phyloP scores from a whole-genome alignment of 2,113 vertebrate genomes.

The cat (Felis catus) region DNA sequence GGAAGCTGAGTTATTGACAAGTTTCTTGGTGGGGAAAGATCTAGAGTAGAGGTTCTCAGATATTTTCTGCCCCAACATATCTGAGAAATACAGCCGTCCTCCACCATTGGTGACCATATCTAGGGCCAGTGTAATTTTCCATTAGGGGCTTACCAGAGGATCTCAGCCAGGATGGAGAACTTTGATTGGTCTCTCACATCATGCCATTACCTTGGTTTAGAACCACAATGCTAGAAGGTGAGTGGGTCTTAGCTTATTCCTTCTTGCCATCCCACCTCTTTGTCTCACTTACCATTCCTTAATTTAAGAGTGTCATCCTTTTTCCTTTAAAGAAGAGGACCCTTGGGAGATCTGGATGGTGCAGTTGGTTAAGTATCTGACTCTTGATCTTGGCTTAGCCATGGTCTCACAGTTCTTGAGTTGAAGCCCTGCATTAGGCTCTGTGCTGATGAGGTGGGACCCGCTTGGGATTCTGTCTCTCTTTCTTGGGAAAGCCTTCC shows the following conservation, averaged over 20 bases:
- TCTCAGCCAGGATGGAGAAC: fast-evolving
- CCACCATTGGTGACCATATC: no score
- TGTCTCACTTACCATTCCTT: neutral
- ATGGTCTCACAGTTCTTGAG: no score
- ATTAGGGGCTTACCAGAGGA: neutral
- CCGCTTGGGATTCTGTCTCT: no score
- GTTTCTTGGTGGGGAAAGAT: neutral
- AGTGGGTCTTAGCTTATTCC: neutral
- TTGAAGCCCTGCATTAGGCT: no score
- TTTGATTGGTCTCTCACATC: neutral
- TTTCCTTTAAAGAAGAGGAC: neutral
- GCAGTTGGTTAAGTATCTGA: no score
- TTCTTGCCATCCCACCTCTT: neutral
- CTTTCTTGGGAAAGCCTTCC: neutral
- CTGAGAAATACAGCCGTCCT: neutral
- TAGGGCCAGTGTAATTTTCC: neutral
- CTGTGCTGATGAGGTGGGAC: no score
- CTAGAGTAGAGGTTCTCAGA: neutral
- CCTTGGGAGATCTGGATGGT: no score
- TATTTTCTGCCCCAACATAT: neutral
- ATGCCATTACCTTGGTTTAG: neutral
- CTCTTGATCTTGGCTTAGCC: no score
- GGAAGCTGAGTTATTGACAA: neutral
- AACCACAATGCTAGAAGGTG: neutral
- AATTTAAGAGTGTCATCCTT: neutral